Evolutionary conservation across 2,888 invertebrate genomes (phyloP).

Genomic region (Acanthoscelides obtectus): DNA sequence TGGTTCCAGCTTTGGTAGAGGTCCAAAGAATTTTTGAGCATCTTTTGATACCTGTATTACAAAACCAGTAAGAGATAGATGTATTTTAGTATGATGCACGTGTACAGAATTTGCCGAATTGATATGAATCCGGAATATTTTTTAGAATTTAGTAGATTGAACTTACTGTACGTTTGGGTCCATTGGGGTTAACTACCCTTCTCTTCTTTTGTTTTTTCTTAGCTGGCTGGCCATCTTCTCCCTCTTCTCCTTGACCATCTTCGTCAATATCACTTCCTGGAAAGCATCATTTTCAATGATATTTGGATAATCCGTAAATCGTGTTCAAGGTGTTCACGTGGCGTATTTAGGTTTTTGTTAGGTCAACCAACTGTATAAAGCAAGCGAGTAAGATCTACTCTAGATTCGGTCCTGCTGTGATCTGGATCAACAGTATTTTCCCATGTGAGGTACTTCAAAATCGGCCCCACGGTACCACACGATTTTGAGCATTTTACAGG

Average conservation of each 20-base stretch:
- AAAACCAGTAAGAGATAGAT: not conserved
- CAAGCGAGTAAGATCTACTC: no score
- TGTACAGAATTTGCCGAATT: not conserved
- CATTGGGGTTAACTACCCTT: conserved; percentile 18
- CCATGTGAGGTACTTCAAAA: no score
- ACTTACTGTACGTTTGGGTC: conserved; percentile 29
- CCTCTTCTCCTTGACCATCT: conserved; percentile 22
- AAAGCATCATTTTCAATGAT: conserved; percentile 2
- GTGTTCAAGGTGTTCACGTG: not conserved
- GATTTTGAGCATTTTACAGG: no score
- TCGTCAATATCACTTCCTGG: conserved; percentile 9
- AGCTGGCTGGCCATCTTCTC: conserved; percentile 19
- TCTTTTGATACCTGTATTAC: not conserved
- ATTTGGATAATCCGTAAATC: not conserved
- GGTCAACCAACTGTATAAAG: no score
- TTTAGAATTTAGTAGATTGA: not conserved
- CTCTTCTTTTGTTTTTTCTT: conserved; percentile 27
- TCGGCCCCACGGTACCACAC: no score
- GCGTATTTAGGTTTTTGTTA: not conserved
- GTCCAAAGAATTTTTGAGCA: conserved; percentile 12
- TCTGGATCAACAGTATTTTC: no score
- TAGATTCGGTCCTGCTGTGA: no score
- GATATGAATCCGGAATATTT: not conserved
- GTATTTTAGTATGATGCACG: not conserved
- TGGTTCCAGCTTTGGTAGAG: conserved; percentile 33